phyloP scores from a whole-genome alignment of 2,888 invertebrate genomes.

The Heliothis peltigera region DNA sequence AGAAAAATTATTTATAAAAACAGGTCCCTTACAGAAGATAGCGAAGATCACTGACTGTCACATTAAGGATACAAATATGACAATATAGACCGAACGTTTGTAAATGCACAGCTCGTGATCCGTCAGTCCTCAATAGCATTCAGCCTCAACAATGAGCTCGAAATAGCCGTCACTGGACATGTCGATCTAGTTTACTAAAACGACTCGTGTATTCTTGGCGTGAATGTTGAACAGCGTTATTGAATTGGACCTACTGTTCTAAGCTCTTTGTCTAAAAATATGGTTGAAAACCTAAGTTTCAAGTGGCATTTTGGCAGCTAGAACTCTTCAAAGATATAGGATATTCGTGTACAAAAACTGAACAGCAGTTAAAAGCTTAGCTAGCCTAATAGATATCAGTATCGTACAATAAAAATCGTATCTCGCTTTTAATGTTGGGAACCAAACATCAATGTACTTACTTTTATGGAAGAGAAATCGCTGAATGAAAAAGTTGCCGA shows the following conservation, averaged over 20 bases:
- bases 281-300: neutral
- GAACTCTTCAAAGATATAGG: neutral
- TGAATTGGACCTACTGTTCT: neutral
- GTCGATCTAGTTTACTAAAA: conserved; percentile 53
- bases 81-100: conserved; percentile 33
- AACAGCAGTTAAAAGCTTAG: no score
- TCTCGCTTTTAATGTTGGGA: conserved; percentile 9
- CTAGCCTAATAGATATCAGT: neutral
- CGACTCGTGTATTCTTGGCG: conserved; percentile 27
- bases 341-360: no score
- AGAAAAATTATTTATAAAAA: no score
- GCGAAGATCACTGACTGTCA: conserved; percentile 7
- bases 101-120: conserved; percentile 51
- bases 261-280: neutral
- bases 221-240: conserved; percentile 29
- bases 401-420: conserved; percentile 21
- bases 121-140: conserved; percentile 54
- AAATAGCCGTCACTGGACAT: conserved; percentile 59
- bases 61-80: conserved; percentile 25
- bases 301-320: neutral
- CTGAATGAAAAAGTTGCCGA: conserved; percentile 43
- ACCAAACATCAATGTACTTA: conserved; percentile 11
- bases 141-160: conserved; percentile 56
- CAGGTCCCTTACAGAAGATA: neutral
- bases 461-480: conserved; percentile 47